These are phyloP conservation scores for Blastomussa wellsi DNA, from an alignment of 92 coral and sea anemone species.

Conservation along the genomic window DNA sequence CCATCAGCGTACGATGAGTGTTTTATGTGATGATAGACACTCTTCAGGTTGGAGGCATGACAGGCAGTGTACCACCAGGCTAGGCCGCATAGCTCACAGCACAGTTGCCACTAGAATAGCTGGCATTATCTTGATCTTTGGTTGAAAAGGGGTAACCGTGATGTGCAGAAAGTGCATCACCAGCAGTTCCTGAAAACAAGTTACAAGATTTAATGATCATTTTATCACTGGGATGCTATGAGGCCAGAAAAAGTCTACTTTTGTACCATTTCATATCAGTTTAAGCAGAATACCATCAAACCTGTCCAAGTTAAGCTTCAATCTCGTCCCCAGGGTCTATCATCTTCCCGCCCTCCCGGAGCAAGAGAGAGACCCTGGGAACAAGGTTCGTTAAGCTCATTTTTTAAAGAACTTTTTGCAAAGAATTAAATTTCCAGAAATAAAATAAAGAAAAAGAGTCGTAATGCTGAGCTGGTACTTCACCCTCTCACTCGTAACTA, in stretches of 20 bases:
- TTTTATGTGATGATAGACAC: conserved; percentile 20
- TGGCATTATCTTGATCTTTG: conserved; percentile 43
- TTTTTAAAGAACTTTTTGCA: too few species aligned
- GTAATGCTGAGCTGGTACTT: conserved; percentile 46
- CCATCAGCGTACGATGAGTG: conserved; percentile 43
- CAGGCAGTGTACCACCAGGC: conserved; percentile 43
- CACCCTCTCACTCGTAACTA: conserved; percentile 39
- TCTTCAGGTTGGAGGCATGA: conserved; percentile 40
- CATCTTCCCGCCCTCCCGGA: too few species aligned
- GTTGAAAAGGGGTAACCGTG: conserved; percentile 24
- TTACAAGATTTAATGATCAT: too few species aligned
- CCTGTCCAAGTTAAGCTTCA: too few species aligned
- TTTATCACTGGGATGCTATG: too few species aligned
- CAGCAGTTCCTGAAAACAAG: conserved; percentile 25
- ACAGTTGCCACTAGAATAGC: background rate
- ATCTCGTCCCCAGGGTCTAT: too few species aligned
- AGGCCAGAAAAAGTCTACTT: too few species aligned
- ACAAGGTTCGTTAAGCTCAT: too few species aligned
- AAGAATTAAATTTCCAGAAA: too few species aligned
- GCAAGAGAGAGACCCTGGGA: too few species aligned
- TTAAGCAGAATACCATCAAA: too few species aligned
- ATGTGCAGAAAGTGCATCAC: conserved; percentile 14
- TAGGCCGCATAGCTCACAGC: conserved; percentile 19
- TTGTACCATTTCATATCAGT: too few species aligned
- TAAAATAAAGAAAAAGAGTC: background rate